Evolutionary conservation across 2,797 vertebrate genomes (phyloP), one percentile per base, ranked within the genome.

Genomic region (Buceros bicornis): DNA sequence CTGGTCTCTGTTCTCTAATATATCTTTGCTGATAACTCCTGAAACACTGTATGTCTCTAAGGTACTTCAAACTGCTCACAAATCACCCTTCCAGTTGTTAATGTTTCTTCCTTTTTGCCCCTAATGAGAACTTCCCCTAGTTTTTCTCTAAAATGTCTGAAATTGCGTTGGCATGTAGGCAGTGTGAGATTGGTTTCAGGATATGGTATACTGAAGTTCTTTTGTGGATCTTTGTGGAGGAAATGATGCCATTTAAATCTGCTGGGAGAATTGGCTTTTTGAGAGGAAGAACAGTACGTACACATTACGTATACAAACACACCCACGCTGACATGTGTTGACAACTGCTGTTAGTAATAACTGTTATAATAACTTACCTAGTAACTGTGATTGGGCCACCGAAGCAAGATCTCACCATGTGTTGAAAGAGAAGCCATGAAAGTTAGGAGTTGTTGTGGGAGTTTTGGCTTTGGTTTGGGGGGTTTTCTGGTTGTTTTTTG

Each of bases 1-100:
- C 51, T 80, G 60, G 25, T 91, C 61, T 73, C 61, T 67, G 31
- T n/a, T 81, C 82, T 83, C 69, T 86, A 61, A 65, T 71, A 40
- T 10, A 19, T 67, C 45, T 84, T 35, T 84, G 28, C 48, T 33
- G 50, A 28, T 58, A 80, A 48, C 48, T 85, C 62, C 60, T 60
- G 64, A 85, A 87, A 43, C 2, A 2, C 25, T 78, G 45, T 11
- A 54, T 33, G 8, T 15, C 31, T 88, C 26, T 25, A 58, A 71
- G 45, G 50, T 28, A 48, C 61, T 70, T 80, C 60, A 85, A 56
- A 47, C 16, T 62, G 19, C 40, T 82, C 62, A 58, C 43, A 82
- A 37, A 91, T 69, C 50, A 93, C 26, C 28, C 56, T 81, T 47
- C 29, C 13, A 29, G 24, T 51, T 82, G 66, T 73, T 47, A 35